phyloP scores from a whole-genome alignment of 2,888 invertebrate genomes.

The Phengaris alcon region DNA sequence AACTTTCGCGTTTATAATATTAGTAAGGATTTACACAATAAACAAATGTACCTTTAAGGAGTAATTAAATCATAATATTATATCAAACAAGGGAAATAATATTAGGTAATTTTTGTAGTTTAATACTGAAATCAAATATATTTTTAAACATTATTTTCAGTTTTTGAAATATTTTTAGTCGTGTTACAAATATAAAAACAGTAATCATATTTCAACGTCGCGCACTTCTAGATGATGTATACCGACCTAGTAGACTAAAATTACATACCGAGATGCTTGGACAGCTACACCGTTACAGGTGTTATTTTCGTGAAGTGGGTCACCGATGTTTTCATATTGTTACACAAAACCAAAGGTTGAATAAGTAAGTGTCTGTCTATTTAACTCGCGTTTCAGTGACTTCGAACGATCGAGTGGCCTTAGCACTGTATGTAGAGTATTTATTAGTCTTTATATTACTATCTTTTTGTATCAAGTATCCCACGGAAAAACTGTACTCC shows the following conservation, averaged over 20 bases:
- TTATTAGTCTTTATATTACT: no score
- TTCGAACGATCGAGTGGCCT: neutral
- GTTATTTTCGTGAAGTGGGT: slow-evolving; percentile 27
- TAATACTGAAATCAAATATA: no score
- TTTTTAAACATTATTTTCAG: neutral
- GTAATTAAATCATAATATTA: no score
- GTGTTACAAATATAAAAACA: neutral
- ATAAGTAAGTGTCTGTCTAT: neutral
- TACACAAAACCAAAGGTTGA: slow-evolving; percentile 24
- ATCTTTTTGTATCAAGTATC: no score
- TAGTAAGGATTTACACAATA: no score
- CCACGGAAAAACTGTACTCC: no score
- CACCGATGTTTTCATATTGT: slow-evolving; percentile 16
- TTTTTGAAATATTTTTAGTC: neutral
- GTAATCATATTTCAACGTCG: neutral
- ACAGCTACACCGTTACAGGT: slow-evolving; percentile 17
- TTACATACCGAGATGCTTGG: neutral
- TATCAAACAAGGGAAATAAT: no score
- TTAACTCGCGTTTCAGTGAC: neutral
- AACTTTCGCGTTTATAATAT: no score
- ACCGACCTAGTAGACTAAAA: neutral
- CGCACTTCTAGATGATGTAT: neutral
- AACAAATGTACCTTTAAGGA: no score
- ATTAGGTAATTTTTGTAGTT: no score
- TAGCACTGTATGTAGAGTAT: neutral